Conservation (phyloP, 2,888 invertebrate species). For the Drosophila mulleri region DNA sequence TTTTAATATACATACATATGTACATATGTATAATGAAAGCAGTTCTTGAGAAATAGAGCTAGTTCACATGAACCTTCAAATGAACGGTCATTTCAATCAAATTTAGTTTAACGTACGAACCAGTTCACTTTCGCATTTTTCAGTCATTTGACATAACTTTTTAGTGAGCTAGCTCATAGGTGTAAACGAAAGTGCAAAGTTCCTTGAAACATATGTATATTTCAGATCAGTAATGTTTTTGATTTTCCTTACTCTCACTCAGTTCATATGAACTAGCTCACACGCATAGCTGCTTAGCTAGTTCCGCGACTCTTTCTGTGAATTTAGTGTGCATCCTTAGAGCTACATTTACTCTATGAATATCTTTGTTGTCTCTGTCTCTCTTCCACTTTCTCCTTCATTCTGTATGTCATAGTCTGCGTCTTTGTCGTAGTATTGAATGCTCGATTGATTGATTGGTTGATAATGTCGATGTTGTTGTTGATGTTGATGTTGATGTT, state of each 20-base stretch:
- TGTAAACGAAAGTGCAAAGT: not conserved
- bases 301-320: not conserved
- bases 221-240: too few species aligned
- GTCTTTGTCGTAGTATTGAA: slow-evolving; percentile 18
- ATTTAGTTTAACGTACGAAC: not conserved
- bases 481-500: slow-evolving; percentile 15
- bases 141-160: not conserved
- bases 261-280: not conserved
- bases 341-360: slow-evolving; percentile 7
- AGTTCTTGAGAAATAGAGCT: not conserved
- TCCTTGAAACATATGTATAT: not conserved
- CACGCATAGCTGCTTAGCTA: not conserved
- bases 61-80: not conserved
- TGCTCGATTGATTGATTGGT: slow-evolving; percentile 24
- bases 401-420: slow-evolving; percentile 8
- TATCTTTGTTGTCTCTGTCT: slow-evolving; percentile 25
- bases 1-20: too few species aligned
- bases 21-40: not conserved
- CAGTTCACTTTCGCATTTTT: not conserved
- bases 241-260: too few species aligned
- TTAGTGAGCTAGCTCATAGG: not conserved
- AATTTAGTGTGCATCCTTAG: slow-evolving; percentile 22
- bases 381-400: not conserved
- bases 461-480: slow-evolving; percentile 9
- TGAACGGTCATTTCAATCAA: not conserved